phyloP scores from a whole-genome alignment of 1,140 invertebrate species.

The Tribolium madens region DNA sequence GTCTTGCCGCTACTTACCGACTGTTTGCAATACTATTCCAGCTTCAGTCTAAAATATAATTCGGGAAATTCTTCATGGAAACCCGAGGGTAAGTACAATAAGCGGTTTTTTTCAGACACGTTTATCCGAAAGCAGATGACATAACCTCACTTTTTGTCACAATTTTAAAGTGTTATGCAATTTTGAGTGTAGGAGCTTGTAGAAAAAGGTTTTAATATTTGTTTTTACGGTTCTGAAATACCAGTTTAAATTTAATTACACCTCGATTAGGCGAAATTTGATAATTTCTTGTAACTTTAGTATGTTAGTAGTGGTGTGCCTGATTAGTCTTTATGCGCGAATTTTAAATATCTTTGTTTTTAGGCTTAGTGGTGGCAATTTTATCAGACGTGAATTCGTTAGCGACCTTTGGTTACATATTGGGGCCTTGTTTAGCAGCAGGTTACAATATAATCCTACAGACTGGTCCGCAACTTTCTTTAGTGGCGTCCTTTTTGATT shows the following conservation, averaged over 20 bases:
- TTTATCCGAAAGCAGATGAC: neutral
- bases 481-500: constrained; percentile 51
- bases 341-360: constrained; percentile 8
- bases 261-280: too few species aligned
- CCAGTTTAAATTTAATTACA: too few species aligned
- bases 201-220: too few species aligned
- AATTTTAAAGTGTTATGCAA: neutral
- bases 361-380: constrained; percentile 50
- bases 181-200: too few species aligned
- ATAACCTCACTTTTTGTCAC: constrained; percentile 18
- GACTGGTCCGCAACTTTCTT: constrained; percentile 47
- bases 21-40: constrained; percentile 60
- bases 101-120: neutral
- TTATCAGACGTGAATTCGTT: constrained; percentile 54
- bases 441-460: constrained; percentile 57
- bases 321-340: too few species aligned
- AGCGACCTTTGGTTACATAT: constrained; percentile 53
- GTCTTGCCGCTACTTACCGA: constrained; percentile 51
- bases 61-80: constrained; percentile 62
- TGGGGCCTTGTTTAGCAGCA: constrained; percentile 59
- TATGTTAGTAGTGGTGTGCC: too few species aligned
- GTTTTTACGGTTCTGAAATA: neutral
- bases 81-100: constrained; percentile 39
- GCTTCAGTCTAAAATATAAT: constrained; percentile 62
- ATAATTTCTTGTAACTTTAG: too few species aligned